These are phyloP conservation scores for Anthrax anthrax DNA, from an alignment of 2,888 invertebrate genomes.

Conservation along the genomic window DNA sequence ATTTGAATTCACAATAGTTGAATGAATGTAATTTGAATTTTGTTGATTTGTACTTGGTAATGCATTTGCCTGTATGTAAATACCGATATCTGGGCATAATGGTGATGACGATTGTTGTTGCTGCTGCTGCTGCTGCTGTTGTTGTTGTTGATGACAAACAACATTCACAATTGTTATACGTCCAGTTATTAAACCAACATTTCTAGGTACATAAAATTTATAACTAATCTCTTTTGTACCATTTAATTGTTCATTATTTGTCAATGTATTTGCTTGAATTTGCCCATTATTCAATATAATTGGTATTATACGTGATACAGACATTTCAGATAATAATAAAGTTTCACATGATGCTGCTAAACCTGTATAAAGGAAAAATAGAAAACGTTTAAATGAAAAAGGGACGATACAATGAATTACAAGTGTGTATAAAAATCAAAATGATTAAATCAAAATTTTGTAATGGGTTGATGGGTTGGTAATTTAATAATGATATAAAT, in stretches of 20 bases:
- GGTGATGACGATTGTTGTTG: too few relatives aligned
- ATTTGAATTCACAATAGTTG: constrained; percentile 38
- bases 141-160: too few relatives aligned
- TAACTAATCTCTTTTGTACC: constrained; percentile 25
- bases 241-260: constrained; percentile 20
- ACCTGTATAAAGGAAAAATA: constrained; percentile 36
- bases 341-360: constrained; percentile 51
- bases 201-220: constrained; percentile 39
- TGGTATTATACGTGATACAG: constrained; percentile 37
- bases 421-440: too few relatives aligned
- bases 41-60: constrained; percentile 40
- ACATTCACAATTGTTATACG: constrained; percentile 28
- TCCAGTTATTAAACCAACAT: constrained; percentile 25
- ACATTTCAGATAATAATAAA: constrained; percentile 47
- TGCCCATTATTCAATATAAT: constrained; percentile 28
- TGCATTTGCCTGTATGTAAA: constrained; percentile 40
- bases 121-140: too few relatives aligned
- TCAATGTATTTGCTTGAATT: constrained; percentile 23
- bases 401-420: too few relatives aligned
- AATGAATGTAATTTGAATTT: constrained; percentile 36
- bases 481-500: too few relatives aligned
- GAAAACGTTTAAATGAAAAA: neutral
- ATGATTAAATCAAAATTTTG: too few relatives aligned
- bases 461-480: too few relatives aligned
- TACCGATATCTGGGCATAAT: constrained; percentile 31